Evolutionary conservation across 2,797 vertebrate genomes (phyloP).

Genomic region (Sebastes variabilis): DNA sequence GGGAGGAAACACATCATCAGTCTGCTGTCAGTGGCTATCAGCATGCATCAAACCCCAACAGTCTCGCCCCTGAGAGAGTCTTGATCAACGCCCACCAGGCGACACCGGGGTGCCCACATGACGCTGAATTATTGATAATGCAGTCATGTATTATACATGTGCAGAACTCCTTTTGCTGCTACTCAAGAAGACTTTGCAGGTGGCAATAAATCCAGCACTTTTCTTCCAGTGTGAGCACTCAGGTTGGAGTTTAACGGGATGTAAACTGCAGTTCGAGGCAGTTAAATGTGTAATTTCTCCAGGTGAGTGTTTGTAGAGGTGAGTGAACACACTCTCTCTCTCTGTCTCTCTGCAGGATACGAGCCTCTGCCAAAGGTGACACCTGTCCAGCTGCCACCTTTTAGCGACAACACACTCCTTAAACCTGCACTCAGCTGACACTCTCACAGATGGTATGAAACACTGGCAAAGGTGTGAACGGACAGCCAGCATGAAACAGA

Average conservation of each 20-base stretch:
- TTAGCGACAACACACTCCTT: slow-evolving; percentile 22
- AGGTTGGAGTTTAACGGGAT: not conserved
- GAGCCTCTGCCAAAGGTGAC: slow-evolving; percentile 36
- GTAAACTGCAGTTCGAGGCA: not conserved
- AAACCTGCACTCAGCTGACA: slow-evolving; percentile 28
- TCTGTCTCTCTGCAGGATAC: not conserved
- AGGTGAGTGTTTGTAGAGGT: not conserved
- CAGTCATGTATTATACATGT: slow-evolving; percentile 67
- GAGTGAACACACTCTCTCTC: not conserved
- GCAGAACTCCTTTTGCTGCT: slow-evolving; percentile 1
- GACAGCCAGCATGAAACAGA: slow-evolving; percentile 76
- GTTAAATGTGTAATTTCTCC: not conserved
- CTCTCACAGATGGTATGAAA: slow-evolving; percentile 73
- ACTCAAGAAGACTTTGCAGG: slow-evolving; percentile 6
- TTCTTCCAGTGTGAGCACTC: not conserved
- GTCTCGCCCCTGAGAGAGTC: slow-evolving; percentile 35
- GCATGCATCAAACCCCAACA: slow-evolving; percentile 46
- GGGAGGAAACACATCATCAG: slow-evolving; percentile 42
- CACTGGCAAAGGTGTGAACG: slow-evolving; percentile 73
- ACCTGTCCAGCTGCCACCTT: slow-evolving; percentile 40
- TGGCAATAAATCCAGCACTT: slow-evolving; percentile 24
- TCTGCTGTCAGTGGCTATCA: slow-evolving; percentile 35
- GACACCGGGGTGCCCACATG: slow-evolving; percentile 51
- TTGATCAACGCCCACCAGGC: slow-evolving; percentile 57
- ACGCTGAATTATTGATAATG: slow-evolving; percentile 64